A percentile compares a stretch with the other conserved stretches of the same genome.
These are phyloP conservation scores for Uropetala carovei DNA, from an alignment of 2,888 invertebrate species.

Conservation along the genomic window DNA sequence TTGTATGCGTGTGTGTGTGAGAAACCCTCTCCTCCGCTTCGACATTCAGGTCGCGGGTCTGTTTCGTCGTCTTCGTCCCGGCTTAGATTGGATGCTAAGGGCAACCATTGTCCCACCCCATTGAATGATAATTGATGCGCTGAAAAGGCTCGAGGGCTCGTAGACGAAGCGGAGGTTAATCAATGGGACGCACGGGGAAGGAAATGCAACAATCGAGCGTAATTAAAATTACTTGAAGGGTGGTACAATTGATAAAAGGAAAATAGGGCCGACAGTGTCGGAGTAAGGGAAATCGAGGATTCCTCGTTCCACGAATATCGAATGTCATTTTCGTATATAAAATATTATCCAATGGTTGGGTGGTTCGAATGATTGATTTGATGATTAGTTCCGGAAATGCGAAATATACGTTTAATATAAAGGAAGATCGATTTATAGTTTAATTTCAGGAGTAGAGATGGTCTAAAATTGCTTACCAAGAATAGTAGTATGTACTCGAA, in stretches of 20 bases:
- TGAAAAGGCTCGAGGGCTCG: not conserved
- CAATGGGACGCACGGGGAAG: not conserved
- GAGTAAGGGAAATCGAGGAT: not conserved
- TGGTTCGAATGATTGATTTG: no score
- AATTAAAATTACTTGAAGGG: constrained; percentile 26
- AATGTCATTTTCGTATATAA: no score
- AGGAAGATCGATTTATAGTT: no score
- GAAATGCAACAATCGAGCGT: constrained; percentile 16
- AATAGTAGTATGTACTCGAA: no score
- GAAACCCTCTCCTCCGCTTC: not conserved
- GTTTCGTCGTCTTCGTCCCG: constrained; percentile 7
- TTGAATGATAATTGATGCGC: constrained; percentile 19
- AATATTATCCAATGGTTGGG: no score
- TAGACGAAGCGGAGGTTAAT: not conserved
- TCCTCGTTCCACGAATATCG: not conserved
- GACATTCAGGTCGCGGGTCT: constrained; percentile 12
- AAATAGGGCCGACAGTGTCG: not conserved
- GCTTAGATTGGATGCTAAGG: constrained; percentile 7
- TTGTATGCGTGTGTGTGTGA: not conserved
- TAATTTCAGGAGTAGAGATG: no score
- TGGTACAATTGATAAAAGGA: not conserved
- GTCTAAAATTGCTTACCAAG: no score
- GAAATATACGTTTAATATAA: no score
- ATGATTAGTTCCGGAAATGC: no score
- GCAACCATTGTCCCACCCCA: constrained; percentile 23